Evolutionary conservation across 2,797 vertebrate species (phyloP).

Genomic region (Bufotes viridis): DNA sequence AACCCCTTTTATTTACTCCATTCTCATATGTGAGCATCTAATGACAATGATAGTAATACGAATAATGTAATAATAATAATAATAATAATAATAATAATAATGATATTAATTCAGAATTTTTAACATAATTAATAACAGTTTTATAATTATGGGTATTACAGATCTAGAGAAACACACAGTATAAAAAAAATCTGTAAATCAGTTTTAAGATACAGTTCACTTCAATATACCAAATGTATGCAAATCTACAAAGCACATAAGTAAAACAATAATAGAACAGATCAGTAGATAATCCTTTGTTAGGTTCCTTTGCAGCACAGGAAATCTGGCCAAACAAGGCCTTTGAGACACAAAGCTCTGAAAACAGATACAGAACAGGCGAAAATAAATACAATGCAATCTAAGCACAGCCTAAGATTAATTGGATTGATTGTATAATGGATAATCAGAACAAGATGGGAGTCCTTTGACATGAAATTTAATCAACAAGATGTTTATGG

Average conservation of each 20-base stretch:
- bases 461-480: constrained; percentile 58
- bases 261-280: constrained; percentile 36
- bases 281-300: constrained; percentile 44
- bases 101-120: no score
- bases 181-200: no score
- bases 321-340: constrained; percentile 37
- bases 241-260: not conserved
- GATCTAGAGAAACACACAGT: not conserved
- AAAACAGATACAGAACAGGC: constrained; percentile 47
- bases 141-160: no score
- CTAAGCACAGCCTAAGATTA: constrained; percentile 46
- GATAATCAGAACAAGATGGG: constrained; percentile 60
- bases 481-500: constrained; percentile 63
- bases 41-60: no score
- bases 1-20: no score
- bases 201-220: not conserved
- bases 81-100: no score
- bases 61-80: no score
- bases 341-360: constrained; percentile 41
- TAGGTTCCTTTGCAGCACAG: constrained; percentile 29
- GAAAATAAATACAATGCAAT: constrained; percentile 50
- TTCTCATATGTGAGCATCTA: no score
- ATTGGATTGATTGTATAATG: constrained; percentile 53
- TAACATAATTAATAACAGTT: no score
- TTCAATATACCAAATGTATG: not conserved